Evolutionary conservation across 2,113 vertebrate genomes (phyloP).

Genomic region (Cromileptes altivelis): DNA sequence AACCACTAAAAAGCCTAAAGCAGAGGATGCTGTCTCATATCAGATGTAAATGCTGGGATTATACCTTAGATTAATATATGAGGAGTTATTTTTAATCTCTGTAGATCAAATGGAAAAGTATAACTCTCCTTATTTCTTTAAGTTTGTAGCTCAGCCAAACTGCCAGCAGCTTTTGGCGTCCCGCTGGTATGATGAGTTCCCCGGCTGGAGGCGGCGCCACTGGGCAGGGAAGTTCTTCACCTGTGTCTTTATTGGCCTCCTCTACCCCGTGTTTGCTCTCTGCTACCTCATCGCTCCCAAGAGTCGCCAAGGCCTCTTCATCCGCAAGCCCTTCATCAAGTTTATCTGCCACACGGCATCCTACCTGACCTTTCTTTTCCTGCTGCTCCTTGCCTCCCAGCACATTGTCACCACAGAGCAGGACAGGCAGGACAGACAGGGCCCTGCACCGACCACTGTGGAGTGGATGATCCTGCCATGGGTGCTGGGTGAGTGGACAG

Average conservation of each 20-base stretch:
- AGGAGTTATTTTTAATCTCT: not conserved
- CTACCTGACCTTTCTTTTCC: constrained; percentile 98
- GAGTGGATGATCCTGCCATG: constrained; percentile 99
- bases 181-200: constrained; percentile 97
- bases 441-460: constrained; percentile 93
- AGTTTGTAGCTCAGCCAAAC: constrained; percentile 99
- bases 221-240: constrained; percentile 97
- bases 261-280: constrained; percentile 94
- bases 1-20: constrained; percentile 12
- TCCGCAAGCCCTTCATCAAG: constrained; percentile 99
- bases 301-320: constrained; percentile 97
- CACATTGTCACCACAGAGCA: constrained; percentile 94
- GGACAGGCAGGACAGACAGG: constrained; percentile 90
- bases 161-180: constrained; percentile 98
- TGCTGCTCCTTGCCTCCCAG: constrained; percentile 97
- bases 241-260: constrained; percentile 95
- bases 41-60: not conserved
- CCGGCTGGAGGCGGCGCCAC: constrained; percentile 96
- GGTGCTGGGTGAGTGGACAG: constrained; percentile 90
- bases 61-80: not conserved
- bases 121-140: constrained; percentile 18
- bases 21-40: not conserved
- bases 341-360: constrained; percentile 99
- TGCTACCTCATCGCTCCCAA: constrained; percentile 96
- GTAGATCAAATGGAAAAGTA: not conserved